Conservation (phyloP, 2,888 invertebrate species). For the Lepidonotus clava region DNA sequence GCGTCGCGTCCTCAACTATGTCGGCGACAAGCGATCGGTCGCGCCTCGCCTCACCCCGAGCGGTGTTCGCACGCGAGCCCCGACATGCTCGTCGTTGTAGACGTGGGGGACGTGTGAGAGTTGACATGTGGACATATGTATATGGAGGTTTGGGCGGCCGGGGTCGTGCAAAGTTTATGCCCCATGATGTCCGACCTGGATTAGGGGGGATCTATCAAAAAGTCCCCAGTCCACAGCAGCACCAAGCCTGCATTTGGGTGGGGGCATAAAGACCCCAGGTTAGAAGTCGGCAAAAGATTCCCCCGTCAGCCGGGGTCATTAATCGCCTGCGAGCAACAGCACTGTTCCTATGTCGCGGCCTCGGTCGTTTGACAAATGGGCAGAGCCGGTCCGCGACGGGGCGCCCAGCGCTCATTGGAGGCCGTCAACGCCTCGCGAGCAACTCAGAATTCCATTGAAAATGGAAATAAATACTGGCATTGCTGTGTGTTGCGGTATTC, state of each 20-base stretch:
- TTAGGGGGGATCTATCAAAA: too few species aligned
- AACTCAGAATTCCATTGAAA: conserved; percentile 50
- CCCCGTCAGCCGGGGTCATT: not conserved
- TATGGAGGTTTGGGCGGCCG: too few species aligned
- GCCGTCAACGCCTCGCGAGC: conserved; percentile 23
- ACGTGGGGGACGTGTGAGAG: not conserved
- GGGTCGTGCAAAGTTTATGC: too few species aligned
- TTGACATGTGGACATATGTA: not conserved
- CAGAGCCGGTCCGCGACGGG: not conserved
- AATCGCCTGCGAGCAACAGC: not conserved
- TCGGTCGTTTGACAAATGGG: conserved; percentile 26
- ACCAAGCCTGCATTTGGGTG: too few species aligned
- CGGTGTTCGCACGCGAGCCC: conserved; percentile 32
- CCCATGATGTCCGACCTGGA: too few species aligned
- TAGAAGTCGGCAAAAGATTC: conserved; percentile 10
- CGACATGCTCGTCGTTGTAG: not conserved
- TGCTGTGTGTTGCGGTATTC: conserved; percentile 44
- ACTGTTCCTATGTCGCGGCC: conserved; percentile 21
- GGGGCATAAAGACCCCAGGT: conserved; percentile 26
- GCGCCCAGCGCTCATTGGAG: not conserved
- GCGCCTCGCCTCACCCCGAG: not conserved
- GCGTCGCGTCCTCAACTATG: not conserved
- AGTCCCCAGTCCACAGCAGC: too few species aligned
- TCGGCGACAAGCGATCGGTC: not conserved
- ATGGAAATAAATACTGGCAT: conserved; percentile 51